These are phyloP conservation scores for Pterostichus niger DNA, from an alignment of 2,888 invertebrate species.

Conservation along the genomic window DNA sequence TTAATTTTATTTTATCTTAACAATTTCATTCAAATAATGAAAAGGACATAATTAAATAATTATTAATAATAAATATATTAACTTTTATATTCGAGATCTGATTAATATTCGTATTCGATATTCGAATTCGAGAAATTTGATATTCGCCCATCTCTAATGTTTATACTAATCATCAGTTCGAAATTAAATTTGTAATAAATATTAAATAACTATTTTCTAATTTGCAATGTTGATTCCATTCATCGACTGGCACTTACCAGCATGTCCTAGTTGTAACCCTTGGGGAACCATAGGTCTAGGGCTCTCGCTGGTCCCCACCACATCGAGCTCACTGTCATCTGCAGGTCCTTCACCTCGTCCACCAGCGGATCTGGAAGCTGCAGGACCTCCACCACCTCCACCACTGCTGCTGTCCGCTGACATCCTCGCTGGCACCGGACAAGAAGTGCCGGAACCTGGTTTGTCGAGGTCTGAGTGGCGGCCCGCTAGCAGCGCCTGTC, in stretches of 20 bases:
- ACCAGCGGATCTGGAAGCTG: conserved; percentile 51
- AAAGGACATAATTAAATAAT: too few relatives aligned
- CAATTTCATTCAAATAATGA: too few relatives aligned
- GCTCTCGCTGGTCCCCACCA: conserved; percentile 92
- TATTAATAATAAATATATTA: too few relatives aligned
- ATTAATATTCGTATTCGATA: too few relatives aligned
- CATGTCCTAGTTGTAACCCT: conserved; percentile 70
- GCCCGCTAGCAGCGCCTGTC: conserved; percentile 85
- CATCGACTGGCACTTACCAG: conserved; percentile 72
- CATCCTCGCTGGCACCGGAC: conserved; percentile 76
- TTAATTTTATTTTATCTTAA: too few relatives aligned
- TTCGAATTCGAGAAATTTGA: too few relatives aligned
- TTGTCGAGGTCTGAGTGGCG: conserved; percentile 80
- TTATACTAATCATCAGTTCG: too few relatives aligned
- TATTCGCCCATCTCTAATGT: too few relatives aligned
- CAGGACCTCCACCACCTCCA: conserved; percentile 63
- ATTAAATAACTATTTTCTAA: too few relatives aligned
- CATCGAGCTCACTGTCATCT: conserved; percentile 93
- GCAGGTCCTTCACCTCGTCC: conserved; percentile 22
- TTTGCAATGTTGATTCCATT: too few relatives aligned
- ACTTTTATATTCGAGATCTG: too few relatives aligned
- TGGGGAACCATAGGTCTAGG: conserved; percentile 83
- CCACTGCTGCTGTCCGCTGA: conserved; percentile 77
- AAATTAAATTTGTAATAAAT: too few relatives aligned
- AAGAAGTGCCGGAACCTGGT: conserved; percentile 73